phyloP scores from a whole-genome alignment of 2,888 invertebrate species.

The Cheilosia vulpina region DNA sequence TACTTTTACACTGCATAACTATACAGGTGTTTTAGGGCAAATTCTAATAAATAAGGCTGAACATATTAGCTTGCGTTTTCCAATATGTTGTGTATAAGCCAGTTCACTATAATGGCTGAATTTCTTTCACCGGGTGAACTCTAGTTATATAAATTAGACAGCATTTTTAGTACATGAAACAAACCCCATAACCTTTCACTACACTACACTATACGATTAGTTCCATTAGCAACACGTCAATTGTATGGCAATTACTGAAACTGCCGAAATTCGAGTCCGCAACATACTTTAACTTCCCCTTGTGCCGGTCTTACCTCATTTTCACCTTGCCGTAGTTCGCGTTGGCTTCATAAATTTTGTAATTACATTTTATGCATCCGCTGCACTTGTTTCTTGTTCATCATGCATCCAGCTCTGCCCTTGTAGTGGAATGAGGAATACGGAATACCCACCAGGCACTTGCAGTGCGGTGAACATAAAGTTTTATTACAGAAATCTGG shows the following conservation, averaged over 20 bases:
- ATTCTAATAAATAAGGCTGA: no score
- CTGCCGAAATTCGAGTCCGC: not conserved
- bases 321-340: not conserved
- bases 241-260: not conserved
- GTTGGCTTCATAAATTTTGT: slow-evolving; percentile 1
- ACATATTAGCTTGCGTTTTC: no score
- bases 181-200: no score
- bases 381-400: not conserved
- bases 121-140: no score
- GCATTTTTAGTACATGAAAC: no score
- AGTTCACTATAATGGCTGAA: no score
- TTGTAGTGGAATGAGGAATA: no score
- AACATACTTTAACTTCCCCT: slow-evolving; percentile 2
- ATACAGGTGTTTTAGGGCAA: no score
- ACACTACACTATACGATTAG: not conserved
- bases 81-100: no score
- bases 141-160: no score
- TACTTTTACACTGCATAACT: no score
- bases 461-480: slow-evolving; percentile 8
- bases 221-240: not conserved
- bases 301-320: not conserved
- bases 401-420: no score
- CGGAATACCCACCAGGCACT: not conserved
- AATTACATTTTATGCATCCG: slow-evolving; percentile 16
- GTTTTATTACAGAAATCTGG: slow-evolving; percentile 13